Base-by-base conservation (phyloP, 1,140 invertebrate species). In the Drosophila seguyi region DNA sequence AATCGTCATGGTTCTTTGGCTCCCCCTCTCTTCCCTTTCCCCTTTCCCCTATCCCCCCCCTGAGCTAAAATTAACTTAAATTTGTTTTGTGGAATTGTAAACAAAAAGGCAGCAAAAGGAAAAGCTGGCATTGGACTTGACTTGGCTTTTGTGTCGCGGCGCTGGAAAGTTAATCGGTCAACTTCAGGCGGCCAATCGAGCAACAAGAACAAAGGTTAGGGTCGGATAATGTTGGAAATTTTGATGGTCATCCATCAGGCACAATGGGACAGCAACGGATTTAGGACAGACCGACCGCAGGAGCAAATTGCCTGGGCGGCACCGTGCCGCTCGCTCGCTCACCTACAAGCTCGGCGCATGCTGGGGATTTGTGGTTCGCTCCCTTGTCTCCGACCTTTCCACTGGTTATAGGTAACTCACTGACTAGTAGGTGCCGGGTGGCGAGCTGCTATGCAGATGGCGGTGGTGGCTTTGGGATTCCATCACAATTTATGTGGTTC, bases 321-420 rank as follows among this genome's bases (percentile, higher is more conserved):
- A 39, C 14, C 25, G 20, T 34, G 13, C n/a, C 8, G n/a, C 45
- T 27, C 22, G 2, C 48, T 31, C 29, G n/a, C 50, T 29, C 38
- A 39, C 42, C 45, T 47, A 31, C 53, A 52, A 45, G 20, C 58
- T 45, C 44, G 69, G 61, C 68, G 75, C 75, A 63, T 87, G 82
- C 42, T 86, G 75, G 65, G 75, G 84, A 82, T 87, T 86, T 86
- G 83, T 45, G 82, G 81, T 77, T 47, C 20, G 39, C 22, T 27
- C 16, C 39, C 36, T 39, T 13, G 27, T 57, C 53, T 53, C 22
- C 20, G 27, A 57, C 68, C 44, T 36, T 44, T 48, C 25, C 8
- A 10, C 3, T 13, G 13, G 29, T 38, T 36, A 44, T 36, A n/a
- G 41, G 25, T 42, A 27, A 31, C 39, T 31, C 18, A 42, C 41